Conservation (phyloP, 2,888 invertebrate genomes). For the Kuschelorhynchus macadamiae region DNA sequence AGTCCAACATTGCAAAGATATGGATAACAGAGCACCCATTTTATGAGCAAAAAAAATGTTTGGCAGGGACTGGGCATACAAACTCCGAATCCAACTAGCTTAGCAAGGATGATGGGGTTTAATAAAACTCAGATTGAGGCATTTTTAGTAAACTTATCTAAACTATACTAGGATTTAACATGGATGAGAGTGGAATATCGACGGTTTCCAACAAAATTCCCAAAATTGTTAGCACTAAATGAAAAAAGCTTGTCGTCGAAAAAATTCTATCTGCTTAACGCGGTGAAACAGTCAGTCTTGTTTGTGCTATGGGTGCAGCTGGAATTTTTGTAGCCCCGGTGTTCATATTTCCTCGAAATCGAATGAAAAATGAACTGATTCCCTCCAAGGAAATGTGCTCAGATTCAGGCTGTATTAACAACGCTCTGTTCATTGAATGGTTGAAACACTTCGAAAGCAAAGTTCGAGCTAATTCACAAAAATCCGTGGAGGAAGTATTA, state of each 20-base stretch:
- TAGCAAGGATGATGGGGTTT: conserved; percentile 23
- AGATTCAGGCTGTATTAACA: conserved; percentile 17
- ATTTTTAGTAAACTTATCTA: conserved; percentile 9
- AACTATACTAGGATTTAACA: conserved; percentile 13
- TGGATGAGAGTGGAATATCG: conserved; percentile 5
- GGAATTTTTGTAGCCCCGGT: neutral
- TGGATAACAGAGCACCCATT: conserved; percentile 6
- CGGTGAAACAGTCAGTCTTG: neutral
- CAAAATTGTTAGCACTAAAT: neutral
- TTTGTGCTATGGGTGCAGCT: conserved; percentile 1
- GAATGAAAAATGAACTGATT: neutral
- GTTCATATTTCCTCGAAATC: conserved; percentile 2
- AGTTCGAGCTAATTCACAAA: neutral
- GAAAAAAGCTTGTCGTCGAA: neutral
- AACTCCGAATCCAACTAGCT: conserved; percentile 1
- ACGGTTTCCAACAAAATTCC: conserved; percentile 3
- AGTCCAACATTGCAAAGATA: neutral
- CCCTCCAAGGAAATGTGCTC: neutral
- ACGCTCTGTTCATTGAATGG: conserved; percentile 2
- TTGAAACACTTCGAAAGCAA: conserved; percentile 5
- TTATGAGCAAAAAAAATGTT: neutral
- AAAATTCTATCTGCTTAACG: neutral
- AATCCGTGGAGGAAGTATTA: no score
- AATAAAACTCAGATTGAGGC: conserved; percentile 18
- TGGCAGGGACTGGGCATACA: neutral